Conservation (phyloP, 1,140 invertebrate species). For the Ditylenchus dipsaci region DNA sequence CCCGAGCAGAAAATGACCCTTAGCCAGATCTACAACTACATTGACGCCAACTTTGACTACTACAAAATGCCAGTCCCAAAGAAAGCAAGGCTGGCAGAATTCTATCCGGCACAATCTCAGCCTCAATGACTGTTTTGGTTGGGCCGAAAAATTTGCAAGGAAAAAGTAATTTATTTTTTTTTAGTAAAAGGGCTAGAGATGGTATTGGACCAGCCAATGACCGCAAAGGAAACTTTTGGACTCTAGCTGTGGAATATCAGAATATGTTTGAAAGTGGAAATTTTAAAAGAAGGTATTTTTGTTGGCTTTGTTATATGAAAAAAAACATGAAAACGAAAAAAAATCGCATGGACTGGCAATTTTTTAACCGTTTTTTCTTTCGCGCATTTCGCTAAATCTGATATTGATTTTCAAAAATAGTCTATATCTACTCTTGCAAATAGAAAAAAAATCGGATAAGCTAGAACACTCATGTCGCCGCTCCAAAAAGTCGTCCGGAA, state of each 20-base stretch:
- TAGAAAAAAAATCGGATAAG: no score
- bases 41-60: constrained; percentile 94
- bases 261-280: constrained; percentile 97
- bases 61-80: constrained; percentile 70
- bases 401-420: no score
- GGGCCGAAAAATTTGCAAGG: no score
- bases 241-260: constrained; percentile 73
- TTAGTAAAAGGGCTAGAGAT: constrained; percentile 68
- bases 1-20: constrained; percentile 81
- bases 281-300: constrained; percentile 67
- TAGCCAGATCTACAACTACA: constrained; percentile 91
- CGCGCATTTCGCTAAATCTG: no score
- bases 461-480: no score
- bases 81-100: constrained; percentile 86
- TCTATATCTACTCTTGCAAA: no score
- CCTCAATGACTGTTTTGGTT: constrained; percentile 89
- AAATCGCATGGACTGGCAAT: no score
- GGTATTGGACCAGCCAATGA: constrained; percentile 59
- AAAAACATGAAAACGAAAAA: no score
- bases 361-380: no score
- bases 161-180: no score
- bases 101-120: constrained; percentile 92
- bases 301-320: neutral
- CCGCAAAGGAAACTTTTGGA: constrained; percentile 68
- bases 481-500: no score